Evolutionary conservation across 2,113 vertebrate genomes (phyloP).

Genomic region (Anthoscopus minutus): DNA sequence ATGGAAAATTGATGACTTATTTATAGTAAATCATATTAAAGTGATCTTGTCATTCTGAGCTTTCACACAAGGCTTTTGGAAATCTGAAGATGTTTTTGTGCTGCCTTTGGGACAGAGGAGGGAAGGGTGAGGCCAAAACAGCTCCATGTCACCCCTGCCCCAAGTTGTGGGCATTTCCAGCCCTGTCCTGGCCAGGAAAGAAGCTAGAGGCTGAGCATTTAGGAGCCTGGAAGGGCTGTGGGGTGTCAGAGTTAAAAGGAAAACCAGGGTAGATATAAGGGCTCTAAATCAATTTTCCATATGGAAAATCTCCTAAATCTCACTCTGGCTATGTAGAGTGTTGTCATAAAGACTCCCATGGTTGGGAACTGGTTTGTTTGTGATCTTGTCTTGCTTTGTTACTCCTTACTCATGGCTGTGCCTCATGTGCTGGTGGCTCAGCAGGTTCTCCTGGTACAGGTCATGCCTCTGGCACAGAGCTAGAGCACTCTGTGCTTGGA

Average conservation of each 20-base stretch:
- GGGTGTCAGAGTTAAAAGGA: neutral
- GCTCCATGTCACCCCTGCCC: neutral
- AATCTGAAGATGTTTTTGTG: neutral
- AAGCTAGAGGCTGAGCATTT: neutral
- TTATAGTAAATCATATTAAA: neutral
- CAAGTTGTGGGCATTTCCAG: fast-evolving
- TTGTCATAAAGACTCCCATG: neutral
- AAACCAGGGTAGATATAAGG: fast-evolving
- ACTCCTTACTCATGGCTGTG: neutral
- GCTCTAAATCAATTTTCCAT: neutral
- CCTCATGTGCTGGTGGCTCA: neutral
- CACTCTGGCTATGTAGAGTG: neutral
- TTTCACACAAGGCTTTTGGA: neutral
- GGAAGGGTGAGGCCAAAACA: neutral
- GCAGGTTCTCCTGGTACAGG: slow-evolving; percentile 17
- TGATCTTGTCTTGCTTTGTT: neutral
- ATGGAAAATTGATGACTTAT: neutral
- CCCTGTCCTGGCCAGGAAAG: neutral
- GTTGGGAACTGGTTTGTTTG: neutral
- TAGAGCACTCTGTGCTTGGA: neutral
- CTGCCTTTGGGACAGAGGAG: neutral
- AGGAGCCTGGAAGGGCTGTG: neutral
- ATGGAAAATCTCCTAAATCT: neutral
- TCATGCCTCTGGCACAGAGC: neutral
- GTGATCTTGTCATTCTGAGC: neutral